phyloP scores from a whole-genome alignment of 2,888 invertebrate genomes.

The Eumerus sabulonum region DNA sequence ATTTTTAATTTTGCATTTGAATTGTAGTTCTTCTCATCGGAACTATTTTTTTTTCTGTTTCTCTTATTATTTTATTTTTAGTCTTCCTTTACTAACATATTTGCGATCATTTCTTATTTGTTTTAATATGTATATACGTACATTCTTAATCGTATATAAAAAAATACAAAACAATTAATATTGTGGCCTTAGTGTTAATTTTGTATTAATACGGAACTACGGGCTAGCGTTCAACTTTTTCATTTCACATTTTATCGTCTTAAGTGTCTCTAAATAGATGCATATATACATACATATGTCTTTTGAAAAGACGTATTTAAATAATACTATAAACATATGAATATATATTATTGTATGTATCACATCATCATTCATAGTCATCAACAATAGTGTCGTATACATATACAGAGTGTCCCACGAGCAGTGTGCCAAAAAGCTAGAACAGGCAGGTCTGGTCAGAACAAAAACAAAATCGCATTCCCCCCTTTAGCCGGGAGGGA shows the following conservation, averaged over 20 bases:
- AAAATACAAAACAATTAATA: constrained; percentile 32
- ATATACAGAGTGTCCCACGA: too few species aligned
- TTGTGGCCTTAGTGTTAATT: constrained; percentile 59
- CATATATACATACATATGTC: constrained; percentile 3
- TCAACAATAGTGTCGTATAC: too few species aligned
- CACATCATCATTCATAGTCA: too few species aligned
- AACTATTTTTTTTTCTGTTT: constrained; percentile 19
- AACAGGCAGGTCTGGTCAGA: too few species aligned
- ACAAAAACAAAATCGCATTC: too few species aligned
- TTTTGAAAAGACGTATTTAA: too few species aligned
- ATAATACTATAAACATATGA: constrained; percentile 45
- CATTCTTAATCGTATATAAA: constrained; percentile 20
- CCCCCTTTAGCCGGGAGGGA: too few species aligned
- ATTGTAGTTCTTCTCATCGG: constrained; percentile 55
- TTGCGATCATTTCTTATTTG: constrained; percentile 7
- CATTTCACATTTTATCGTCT: constrained; percentile 30
- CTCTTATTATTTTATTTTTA: constrained; percentile 20
- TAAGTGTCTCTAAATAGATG: constrained; percentile 36
- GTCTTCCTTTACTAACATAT: constrained; percentile 17
- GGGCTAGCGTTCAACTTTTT: constrained; percentile 37
- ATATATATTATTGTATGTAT: constrained; percentile 13
- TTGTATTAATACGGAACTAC: constrained; percentile 53
- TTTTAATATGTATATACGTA: constrained; percentile 3
- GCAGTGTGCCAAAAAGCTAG: too few species aligned
- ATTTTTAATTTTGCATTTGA: constrained; percentile 61